These are phyloP conservation scores for Scaptomyza polygonia DNA, from an alignment of 2,888 invertebrate genomes.

Conservation along the genomic window DNA sequence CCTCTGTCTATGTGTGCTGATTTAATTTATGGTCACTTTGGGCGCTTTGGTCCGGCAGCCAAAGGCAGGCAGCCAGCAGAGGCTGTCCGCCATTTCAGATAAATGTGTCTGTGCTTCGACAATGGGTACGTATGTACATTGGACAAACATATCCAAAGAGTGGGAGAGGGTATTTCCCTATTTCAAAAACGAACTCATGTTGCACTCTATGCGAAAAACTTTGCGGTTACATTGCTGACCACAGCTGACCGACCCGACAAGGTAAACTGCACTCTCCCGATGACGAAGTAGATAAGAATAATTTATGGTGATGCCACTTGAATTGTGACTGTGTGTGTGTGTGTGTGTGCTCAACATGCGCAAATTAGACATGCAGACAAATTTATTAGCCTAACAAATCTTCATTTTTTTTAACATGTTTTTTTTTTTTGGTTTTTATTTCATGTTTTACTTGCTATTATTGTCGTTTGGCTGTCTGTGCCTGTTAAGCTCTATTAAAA, in stretches of 20 bases:
- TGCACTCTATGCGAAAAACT: slow-evolving; percentile 62
- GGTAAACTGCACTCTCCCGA: slow-evolving; percentile 75
- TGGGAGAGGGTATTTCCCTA: not conserved
- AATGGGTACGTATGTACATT: slow-evolving; percentile 58
- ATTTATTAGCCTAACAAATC: slow-evolving; percentile 77
- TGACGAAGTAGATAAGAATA: slow-evolving; percentile 76
- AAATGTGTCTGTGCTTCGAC: slow-evolving; percentile 75
- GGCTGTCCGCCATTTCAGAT: slow-evolving; percentile 64
- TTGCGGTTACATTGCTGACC: slow-evolving; percentile 67
- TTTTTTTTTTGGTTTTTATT: slow-evolving; percentile 11
- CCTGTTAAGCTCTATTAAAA: slow-evolving; percentile 62
- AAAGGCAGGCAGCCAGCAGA: slow-evolving; percentile 16
- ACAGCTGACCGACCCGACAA: slow-evolving; percentile 62
- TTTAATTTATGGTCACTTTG: slow-evolving; percentile 72
- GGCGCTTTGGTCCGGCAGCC: slow-evolving; percentile 45
- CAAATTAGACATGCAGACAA: slow-evolving; percentile 80
- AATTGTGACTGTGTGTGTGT: slow-evolving; percentile 40
- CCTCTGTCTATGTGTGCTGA: slow-evolving; percentile 55
- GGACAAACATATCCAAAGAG: slow-evolving; percentile 25
- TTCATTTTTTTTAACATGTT: slow-evolving; percentile 35
- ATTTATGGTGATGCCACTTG: slow-evolving; percentile 76
- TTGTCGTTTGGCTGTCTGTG: slow-evolving; percentile 9
- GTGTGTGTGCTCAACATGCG: slow-evolving; percentile 63
- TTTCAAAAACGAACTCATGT: slow-evolving; percentile 34
- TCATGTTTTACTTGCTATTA: slow-evolving; percentile 20